Percentiles rank a stretch among this genome's conserved stretches.
Conservation (phyloP, 2,113 vertebrate species). For the Thinocorus orbignyianus region DNA sequence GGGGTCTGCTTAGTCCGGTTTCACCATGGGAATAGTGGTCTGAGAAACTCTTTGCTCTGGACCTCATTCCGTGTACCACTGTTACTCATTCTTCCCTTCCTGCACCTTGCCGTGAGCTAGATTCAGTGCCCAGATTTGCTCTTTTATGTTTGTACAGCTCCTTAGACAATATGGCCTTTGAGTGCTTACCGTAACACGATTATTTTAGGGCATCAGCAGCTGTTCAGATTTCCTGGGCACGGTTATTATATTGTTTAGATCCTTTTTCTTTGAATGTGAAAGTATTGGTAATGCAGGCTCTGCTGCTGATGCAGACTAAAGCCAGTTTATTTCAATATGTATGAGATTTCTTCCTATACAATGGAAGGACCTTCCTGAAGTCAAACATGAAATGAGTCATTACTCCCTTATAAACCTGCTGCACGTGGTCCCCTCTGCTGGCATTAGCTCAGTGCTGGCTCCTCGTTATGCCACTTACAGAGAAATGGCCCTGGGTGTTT, state of each 20-base stretch:
- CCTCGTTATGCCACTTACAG: background rate
- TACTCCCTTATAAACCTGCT: background rate
- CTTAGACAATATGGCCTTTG: background rate
- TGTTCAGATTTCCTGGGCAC: background rate
- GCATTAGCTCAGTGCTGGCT: background rate
- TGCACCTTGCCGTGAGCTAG: background rate
- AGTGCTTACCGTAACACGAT: background rate
- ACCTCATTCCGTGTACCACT: background rate
- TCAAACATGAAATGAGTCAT: background rate
- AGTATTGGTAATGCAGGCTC: background rate
- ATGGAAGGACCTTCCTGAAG: background rate
- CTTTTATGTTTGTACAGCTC: background rate
- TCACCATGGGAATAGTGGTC: background rate
- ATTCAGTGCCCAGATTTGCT: background rate
- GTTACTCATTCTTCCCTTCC: background rate
- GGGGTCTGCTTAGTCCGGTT: background rate
- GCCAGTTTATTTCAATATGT: background rate
- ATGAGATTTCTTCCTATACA: background rate
- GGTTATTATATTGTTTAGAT: background rate
- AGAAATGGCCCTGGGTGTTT: background rate
- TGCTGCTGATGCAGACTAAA: background rate
- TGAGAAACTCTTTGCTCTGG: background rate
- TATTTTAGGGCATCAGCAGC: background rate
- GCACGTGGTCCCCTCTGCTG: background rate
- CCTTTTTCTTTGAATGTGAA: background rate